Base-by-base conservation (phyloP, 2,113 vertebrate species). In the Pangasianodon gigas region DNA sequence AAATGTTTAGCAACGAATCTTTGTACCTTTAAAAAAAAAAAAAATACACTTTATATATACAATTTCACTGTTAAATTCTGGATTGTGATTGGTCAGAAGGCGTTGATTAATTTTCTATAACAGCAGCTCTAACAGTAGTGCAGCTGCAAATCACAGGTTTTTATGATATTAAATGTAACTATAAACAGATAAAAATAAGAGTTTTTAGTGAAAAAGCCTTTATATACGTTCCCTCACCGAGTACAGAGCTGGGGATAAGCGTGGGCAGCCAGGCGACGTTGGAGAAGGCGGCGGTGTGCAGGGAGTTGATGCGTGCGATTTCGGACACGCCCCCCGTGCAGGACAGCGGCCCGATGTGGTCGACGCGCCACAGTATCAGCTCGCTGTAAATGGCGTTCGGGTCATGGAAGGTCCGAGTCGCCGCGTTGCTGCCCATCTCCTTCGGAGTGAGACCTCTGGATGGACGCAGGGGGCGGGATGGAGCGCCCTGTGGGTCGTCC, bases 181-280 rank as follows among this genome's bases (percentile, higher is more conserved):
- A 26, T 26, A 62, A 62, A 62, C 1, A 24, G 60, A 62, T 62
- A 62, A 62, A 62, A 26, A 37, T 37, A n/a, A n/a, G 1, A 37
- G 37, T 37, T 37, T 37, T 37, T 37, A 37, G 37, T 37, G 37
- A 37, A 37, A 1, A 1, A 37, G 37, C 37, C 37, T 37, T 37
- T 37, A 37, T 37, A 37, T 37, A 37, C 37, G 37, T 37, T 37
- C 37, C 9, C 97, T 97, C 94, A 99, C 98, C 98, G 44, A 99
- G 97, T 85, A 99, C 99, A 44, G 98, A 98, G 95, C 98, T 99
- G 94, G 98, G 98, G 92, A 99, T 96, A 11, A 99, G 97, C 0
- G 98, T 98, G 90, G 98, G 98, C 91, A 99, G 97, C 98, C 98
- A 99, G 88, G 98, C 98, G 60, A 99, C 97, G 0, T 99, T 99